Percentiles rank a stretch among this genome's conserved stretches.
These are phyloP conservation scores for Mus minutoides DNA, from an alignment of 2,797 vertebrate genomes.

Conservation along the genomic window DNA sequence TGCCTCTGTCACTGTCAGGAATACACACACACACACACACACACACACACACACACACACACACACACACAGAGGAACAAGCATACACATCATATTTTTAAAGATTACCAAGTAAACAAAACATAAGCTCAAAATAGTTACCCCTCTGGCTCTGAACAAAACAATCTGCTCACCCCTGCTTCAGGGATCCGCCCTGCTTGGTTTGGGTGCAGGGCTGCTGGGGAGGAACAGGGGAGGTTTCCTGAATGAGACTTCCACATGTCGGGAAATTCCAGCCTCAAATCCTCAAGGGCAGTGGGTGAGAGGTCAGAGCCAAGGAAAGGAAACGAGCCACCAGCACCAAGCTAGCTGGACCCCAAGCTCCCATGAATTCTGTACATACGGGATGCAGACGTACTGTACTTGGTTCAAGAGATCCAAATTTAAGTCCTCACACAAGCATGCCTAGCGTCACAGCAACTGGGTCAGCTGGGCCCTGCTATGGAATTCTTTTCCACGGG, in stretches of 20 bases:
- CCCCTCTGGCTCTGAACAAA: too few species aligned
- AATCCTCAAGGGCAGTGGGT: not conserved
- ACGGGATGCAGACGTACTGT: not conserved
- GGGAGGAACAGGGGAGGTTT: not conserved
- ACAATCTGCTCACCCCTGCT: not conserved
- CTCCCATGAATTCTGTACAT: not conserved
- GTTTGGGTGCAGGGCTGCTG: rapidly evolving
- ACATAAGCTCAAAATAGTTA: not conserved
- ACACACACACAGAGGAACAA: not conserved
- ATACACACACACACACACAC: not conserved
- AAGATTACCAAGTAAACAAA: not conserved
- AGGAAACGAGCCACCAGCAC: not conserved
- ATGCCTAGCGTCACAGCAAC: rapidly evolving
- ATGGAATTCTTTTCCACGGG: not conserved
- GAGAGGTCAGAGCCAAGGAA: not conserved
- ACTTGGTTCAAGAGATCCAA: not conserved
- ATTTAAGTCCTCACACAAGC: not conserved
- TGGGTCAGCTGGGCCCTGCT: not conserved
- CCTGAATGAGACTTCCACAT: not conserved
- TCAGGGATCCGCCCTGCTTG: not conserved
- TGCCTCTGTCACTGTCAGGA: too few species aligned
- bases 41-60: not conserved
- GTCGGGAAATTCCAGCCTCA: not conserved
- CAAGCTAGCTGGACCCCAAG: not conserved
- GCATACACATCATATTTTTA: not conserved